Evolutionary conservation across 2,113 vertebrate species (phyloP), one percentile per base, ranked within the genome.

Genomic region (Parus major): DNA sequence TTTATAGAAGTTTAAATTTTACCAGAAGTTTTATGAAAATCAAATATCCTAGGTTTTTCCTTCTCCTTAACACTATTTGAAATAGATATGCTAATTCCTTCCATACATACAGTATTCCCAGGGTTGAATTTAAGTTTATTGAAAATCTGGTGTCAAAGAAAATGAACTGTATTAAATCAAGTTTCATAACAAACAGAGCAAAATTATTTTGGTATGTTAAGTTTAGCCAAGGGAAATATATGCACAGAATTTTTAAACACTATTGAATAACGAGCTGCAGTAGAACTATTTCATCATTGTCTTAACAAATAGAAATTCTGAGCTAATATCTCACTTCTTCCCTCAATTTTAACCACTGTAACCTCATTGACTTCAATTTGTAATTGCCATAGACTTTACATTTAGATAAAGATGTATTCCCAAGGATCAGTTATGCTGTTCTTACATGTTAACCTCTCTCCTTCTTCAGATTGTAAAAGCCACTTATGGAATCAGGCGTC

Each of bases 11-110:
- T 76, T 65, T 44, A 79, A 68, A 68, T 92, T 93, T 95, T 82
- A 76, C 52, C n/a, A 76, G n/a, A 91, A 88, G 61, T 82, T 93
- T 89, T 82, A 57, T 89, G 77, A 84, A 94, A 97, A 91, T 44
- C 53, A 94, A 69, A 85, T 93, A 87, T 61, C 56, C 36, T 57
- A n/a, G 16, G 4, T 76, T 91, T 88, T 89, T 78, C 61, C n/a
- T 78, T 91, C 56, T 78, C 27, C 5, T 1, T 60, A 82, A 79
- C 50, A 59, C 17, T 82, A 27, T 92, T 91, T 91, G 41, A 91
- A 87, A 93, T 69, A 93, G 65, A 82, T 78, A 88, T 84, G 64
- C 33, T 91, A 93, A 92, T 92, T 90, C 44, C 8, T 78, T 82
- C 76, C 85, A 50, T 46, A 33, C 24, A 13, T 92, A 88, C 79